Evolutionary conservation across 1,140 invertebrate genomes (phyloP).

Genomic region (Pristionchus pacificus): DNA sequence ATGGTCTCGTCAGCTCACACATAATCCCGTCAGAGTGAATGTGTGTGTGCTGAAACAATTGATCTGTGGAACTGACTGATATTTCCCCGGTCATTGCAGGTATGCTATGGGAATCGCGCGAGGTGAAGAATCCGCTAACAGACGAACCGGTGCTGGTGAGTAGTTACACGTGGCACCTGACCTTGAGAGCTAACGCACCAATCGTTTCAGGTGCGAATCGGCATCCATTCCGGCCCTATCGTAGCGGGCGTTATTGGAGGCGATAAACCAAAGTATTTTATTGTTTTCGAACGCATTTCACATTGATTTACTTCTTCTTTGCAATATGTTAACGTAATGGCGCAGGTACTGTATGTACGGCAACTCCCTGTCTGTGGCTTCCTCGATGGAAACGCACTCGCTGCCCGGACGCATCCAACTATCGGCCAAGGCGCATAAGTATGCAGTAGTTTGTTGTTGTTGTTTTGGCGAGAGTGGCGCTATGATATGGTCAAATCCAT

Average conservation of each 20-base stretch:
- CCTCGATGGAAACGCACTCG: conserved; percentile 47
- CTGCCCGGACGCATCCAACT: too few species aligned
- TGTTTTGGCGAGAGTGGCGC: neutral
- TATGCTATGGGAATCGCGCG: conserved; percentile 54
- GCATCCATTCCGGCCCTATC: conserved; percentile 49
- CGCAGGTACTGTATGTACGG: conserved; percentile 73
- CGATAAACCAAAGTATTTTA: conserved; percentile 59
- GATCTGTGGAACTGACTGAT: too few species aligned
- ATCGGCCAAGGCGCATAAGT: conserved; percentile 50
- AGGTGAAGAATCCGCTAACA: conserved; percentile 44
- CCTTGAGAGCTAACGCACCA: too few species aligned
- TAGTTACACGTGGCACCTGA: too few species aligned
- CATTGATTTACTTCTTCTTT: neutral
- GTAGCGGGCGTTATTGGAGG: conserved; percentile 63
- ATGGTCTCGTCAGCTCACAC: too few species aligned
- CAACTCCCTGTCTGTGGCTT: conserved; percentile 56
- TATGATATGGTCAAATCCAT: conserved; percentile 19
- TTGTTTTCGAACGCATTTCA: neutral
- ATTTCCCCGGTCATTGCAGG: conserved; percentile 59
- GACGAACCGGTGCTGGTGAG: conserved; percentile 43
- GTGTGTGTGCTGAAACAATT: too few species aligned
- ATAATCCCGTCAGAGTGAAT: too few species aligned
- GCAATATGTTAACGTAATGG: conserved; percentile 63
- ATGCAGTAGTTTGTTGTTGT: conserved; percentile 26
- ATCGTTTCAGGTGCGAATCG: conserved; percentile 47